A percentile compares a stretch with the other conserved stretches of the same genome.
Conservation (phyloP, 2,113 vertebrate species). For the Hippocampus guttulatus region DNA sequence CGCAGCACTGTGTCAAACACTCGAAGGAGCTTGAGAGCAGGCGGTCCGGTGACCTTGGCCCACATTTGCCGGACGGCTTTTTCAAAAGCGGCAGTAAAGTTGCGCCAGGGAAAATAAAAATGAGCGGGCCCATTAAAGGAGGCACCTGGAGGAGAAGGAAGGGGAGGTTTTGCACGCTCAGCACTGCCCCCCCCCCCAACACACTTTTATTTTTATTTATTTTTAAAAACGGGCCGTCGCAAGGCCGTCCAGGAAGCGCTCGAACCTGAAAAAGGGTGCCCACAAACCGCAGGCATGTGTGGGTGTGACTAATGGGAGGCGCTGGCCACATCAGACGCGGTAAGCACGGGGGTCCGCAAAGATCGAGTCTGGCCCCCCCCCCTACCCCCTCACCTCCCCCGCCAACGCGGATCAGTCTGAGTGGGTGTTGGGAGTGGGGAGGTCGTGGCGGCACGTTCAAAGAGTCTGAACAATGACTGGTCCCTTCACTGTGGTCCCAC, state of each 20-base stretch:
- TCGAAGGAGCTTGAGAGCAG: not conserved
- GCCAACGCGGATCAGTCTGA: slow-evolving; percentile 39
- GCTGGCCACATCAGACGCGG: slow-evolving; percentile 86
- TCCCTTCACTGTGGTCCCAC: slow-evolving; percentile 79
- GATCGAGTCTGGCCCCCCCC: slow-evolving; percentile 74
- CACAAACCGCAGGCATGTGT: slow-evolving; percentile 86
- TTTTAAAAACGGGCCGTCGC: slow-evolving; percentile 15
- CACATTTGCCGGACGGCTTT: slow-evolving; percentile 43
- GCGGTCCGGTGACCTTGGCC: slow-evolving; percentile 24
- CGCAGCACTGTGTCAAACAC: too few relatives aligned
- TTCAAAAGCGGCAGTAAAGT: slow-evolving; percentile 24
- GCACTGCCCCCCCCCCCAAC: slow-evolving; percentile 41
- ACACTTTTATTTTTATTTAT: not conserved
- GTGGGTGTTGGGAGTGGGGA: slow-evolving; percentile 66
- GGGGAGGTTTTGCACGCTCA: slow-evolving; percentile 52
- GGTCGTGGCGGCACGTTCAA: slow-evolving; percentile 78
- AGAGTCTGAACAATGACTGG: slow-evolving; percentile 79
- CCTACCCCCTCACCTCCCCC: not conserved
- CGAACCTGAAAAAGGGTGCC: slow-evolving; percentile 14
- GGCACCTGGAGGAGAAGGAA: slow-evolving; percentile 58
- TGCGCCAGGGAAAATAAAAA: slow-evolving; percentile 19
- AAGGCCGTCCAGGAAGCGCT: not conserved
- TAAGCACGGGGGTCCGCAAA: slow-evolving; percentile 74
- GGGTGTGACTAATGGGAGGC: slow-evolving; percentile 67
- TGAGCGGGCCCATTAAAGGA: slow-evolving; percentile 43